Evolutionary conservation across 92 coral and sea anemone species (phyloP).

Genomic region (Diadumene lineata): DNA sequence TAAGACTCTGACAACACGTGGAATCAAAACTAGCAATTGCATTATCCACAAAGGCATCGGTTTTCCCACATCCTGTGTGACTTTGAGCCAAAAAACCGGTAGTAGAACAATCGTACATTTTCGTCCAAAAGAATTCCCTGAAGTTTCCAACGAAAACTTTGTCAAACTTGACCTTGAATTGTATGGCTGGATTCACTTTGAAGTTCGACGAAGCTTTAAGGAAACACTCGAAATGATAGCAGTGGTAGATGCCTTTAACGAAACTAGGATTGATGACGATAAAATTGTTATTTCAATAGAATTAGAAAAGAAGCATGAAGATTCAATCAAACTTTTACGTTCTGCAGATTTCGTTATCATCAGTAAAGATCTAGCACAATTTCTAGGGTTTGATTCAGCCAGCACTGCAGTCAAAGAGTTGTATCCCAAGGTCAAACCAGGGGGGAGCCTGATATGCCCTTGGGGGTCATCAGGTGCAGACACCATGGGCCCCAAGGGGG

Average conservation of each 20-base stretch:
- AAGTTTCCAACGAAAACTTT: constrained; percentile 61
- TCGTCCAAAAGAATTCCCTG: constrained; percentile 65
- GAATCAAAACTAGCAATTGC: constrained; percentile 57
- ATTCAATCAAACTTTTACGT: constrained; percentile 39
- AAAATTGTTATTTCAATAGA: constrained; percentile 74
- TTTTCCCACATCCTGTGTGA: constrained; percentile 84
- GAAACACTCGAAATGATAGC: constrained; percentile 72
- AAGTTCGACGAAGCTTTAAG: constrained; percentile 66
- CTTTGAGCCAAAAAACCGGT: constrained; percentile 60
- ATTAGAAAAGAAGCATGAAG: constrained; percentile 65
- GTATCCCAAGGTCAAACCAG: constrained; percentile 21
- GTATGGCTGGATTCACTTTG: constrained; percentile 86
- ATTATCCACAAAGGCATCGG: constrained; percentile 64
- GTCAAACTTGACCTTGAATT: constrained; percentile 47
- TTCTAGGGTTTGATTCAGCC: constrained; percentile 59
- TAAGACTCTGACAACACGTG: constrained; percentile 43
- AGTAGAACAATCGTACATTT: constrained; percentile 80
- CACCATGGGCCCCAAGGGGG: constrained; percentile 57
- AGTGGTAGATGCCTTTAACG: constrained; percentile 44
- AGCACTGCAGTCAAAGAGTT: constrained; percentile 62
- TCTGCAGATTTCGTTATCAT: constrained; percentile 73
- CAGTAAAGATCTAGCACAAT: constrained; percentile 75
- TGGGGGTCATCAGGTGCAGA: constrained; percentile 89
- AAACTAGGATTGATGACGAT: constrained; percentile 7
- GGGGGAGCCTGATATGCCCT: constrained; percentile 64